Evolutionary conservation across 2,113 vertebrate genomes (phyloP).

Genomic region (Thamnophis sirtalis): DNA sequence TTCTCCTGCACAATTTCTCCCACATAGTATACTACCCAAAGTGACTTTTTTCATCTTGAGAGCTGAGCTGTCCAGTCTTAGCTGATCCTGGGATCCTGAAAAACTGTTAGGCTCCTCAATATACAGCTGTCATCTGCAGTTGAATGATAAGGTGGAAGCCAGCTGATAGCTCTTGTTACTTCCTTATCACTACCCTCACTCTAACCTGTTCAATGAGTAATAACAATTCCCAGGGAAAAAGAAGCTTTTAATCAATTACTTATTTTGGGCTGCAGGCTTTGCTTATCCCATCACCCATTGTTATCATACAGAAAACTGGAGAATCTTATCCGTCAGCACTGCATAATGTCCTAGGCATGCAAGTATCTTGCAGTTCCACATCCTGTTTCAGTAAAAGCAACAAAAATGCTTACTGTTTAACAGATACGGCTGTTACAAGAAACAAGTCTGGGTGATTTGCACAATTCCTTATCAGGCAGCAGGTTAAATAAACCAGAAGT

Average conservation of each 20-base stretch:
- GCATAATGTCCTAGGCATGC: not conserved
- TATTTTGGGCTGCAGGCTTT: not conserved
- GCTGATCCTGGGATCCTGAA: not conserved
- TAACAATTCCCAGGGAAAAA: constrained; percentile 1
- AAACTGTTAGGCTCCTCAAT: not conserved
- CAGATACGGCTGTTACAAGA: not conserved
- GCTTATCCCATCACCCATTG: not conserved
- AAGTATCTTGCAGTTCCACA: not conserved
- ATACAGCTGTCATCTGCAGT: constrained; percentile 6
- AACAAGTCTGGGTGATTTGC: not conserved
- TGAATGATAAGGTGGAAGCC: constrained; percentile 2
- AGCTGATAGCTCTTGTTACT: constrained; percentile 4
- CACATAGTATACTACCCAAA: not conserved
- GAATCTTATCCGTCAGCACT: not conserved
- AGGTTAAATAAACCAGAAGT: not conserved
- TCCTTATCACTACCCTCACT: not conserved
- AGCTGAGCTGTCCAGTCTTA: not conserved
- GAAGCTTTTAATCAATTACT: not conserved
- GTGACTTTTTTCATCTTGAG: too few relatives aligned
- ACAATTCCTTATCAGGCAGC: not conserved
- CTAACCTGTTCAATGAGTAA: not conserved
- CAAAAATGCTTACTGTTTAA: not conserved
- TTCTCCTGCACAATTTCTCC: not conserved
- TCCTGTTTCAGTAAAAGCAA: not conserved
- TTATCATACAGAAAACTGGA: not conserved